phyloP scores from a whole-genome alignment of 2,888 invertebrate genomes.

The Perizoma affinitatum region DNA sequence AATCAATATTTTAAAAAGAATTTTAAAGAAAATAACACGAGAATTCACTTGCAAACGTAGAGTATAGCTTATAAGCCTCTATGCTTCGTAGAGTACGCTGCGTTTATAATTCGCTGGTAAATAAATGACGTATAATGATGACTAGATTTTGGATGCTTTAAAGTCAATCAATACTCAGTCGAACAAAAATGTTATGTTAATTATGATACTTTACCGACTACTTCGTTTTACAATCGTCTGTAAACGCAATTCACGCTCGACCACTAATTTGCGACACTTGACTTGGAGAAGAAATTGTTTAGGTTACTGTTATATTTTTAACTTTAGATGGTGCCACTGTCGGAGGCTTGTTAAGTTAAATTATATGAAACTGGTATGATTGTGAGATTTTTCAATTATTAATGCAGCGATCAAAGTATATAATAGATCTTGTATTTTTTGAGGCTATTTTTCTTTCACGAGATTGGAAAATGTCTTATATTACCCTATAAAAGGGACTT shows the following conservation, averaged over 20 bases:
- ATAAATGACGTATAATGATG: no score
- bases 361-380: neutral
- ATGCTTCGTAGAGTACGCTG: constrained; percentile 1
- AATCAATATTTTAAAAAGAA: neutral
- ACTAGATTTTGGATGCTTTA: no score
- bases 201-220: neutral
- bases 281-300: constrained; percentile 32
- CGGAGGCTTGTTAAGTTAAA: neutral
- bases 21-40: no score
- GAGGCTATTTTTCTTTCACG: no score
- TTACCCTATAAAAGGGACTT: no score
- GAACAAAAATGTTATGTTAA: no score
- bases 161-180: no score
- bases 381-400: no score
- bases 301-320: neutral
- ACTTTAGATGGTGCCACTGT: constrained; percentile 16
- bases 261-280: constrained; percentile 37
- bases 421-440: no score
- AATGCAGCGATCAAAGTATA: no score
- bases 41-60: neutral
- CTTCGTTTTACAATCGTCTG: constrained; percentile 28
- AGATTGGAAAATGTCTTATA: no score
- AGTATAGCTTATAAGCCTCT: no score
- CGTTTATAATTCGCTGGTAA: neutral
- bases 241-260: constrained; percentile 31